phyloP scores from a whole-genome alignment of 2,113 vertebrate genomes.

The Rhadina sibilatrix region DNA sequence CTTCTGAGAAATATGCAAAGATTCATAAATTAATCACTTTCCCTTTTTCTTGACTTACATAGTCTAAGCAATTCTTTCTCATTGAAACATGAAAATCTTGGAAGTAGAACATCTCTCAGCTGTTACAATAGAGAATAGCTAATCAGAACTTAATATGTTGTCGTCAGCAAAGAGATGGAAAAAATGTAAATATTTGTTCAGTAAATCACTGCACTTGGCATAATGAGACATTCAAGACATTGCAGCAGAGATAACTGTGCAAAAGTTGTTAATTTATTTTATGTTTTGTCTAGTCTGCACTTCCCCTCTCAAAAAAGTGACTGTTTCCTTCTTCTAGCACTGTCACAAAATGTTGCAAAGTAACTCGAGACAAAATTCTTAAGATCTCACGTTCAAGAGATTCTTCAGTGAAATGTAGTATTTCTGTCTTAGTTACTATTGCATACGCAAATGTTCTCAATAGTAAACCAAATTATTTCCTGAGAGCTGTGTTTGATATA shows the following conservation, averaged over 20 bases:
- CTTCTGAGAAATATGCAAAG: not conserved
- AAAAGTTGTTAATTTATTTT: not conserved
- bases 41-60: not conserved
- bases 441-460: not conserved
- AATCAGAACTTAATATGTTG: conserved; percentile 35
- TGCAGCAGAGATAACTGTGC: not conserved
- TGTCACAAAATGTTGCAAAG: not conserved
- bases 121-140: conserved; percentile 26
- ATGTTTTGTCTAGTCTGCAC: not conserved
- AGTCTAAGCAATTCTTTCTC: not conserved
- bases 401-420: not conserved
- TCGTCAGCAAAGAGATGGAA: not conserved
- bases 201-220: conserved; percentile 40
- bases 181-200: conserved; percentile 57
- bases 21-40: not conserved
- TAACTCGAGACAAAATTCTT: not conserved
- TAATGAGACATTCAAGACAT: conserved; percentile 20
- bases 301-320: not conserved
- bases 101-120: not conserved
- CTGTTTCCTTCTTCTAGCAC: not conserved
- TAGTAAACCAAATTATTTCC: not conserved
- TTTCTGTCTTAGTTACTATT: not conserved
- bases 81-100: not conserved
- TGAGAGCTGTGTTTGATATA: not conserved
- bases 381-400: not conserved